These are phyloP conservation scores for Pelmatolapia mariae DNA, from an alignment of 2,113 vertebrate species.

Conservation along the genomic window DNA sequence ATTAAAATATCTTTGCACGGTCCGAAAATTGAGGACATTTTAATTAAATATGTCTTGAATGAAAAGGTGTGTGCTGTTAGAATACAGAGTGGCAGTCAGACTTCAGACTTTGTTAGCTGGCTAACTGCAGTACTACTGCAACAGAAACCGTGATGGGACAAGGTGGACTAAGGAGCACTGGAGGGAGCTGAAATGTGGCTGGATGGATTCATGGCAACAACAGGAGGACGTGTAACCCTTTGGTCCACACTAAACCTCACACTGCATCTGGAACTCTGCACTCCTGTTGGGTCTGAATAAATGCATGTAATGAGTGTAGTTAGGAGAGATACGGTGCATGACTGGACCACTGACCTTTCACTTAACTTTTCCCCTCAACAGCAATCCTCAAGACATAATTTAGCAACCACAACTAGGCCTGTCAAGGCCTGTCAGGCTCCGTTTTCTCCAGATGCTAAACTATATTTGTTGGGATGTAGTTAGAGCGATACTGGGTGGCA, in stretches of 20 bases:
- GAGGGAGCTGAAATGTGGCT: neutral
- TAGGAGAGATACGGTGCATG: neutral
- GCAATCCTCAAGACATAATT: neutral
- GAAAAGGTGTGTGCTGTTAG: conserved; percentile 1
- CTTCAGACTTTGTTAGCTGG: neutral
- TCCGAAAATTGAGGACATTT: conserved; percentile 23
- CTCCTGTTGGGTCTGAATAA: neutral
- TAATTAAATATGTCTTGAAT: conserved; percentile 40
- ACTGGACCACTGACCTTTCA: neutral
- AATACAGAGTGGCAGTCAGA: neutral
- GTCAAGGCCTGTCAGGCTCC: neutral
- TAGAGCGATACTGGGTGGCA: neutral
- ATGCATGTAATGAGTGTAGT: neutral
- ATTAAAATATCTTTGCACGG: neutral
- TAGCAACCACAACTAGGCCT: neutral
- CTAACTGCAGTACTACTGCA: conserved; percentile 32
- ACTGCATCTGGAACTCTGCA: neutral
- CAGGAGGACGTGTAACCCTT: neutral
- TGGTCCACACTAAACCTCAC: neutral
- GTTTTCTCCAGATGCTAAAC: neutral
- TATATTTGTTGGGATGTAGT: neutral
- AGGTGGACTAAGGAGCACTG: neutral
- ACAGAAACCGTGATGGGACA: neutral
- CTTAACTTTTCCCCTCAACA: neutral
- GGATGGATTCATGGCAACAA: neutral